Evolutionary conservation across 2,888 invertebrate species (phyloP).

Genomic region (Erebia aethiops): DNA sequence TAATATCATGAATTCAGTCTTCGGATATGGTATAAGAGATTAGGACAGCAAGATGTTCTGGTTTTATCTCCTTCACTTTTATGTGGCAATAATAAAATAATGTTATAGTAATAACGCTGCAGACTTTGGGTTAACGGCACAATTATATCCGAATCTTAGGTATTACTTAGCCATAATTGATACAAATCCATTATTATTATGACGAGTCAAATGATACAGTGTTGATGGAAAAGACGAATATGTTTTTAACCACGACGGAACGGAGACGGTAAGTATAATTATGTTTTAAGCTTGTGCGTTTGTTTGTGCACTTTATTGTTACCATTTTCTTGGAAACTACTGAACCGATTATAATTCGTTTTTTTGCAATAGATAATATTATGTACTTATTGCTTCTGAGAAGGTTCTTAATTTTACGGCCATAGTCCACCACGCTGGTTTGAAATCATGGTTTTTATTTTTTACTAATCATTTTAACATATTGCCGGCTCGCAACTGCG

Average conservation of each 20-base stretch:
- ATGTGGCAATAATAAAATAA: conserved; percentile 34
- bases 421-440: too few relatives aligned
- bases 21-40: conserved; percentile 48
- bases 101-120: conserved; percentile 32
- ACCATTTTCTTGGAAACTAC: too few relatives aligned
- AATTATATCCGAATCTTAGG: conserved; percentile 28
- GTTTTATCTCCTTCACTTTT: conserved; percentile 41
- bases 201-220: conserved; percentile 8
- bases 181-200: conserved; percentile 22
- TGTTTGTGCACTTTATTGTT: too few relatives aligned
- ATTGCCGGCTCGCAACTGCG: too few relatives aligned
- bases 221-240: background rate
- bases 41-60: conserved; percentile 54
- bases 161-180: conserved; percentile 23
- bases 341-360: too few relatives aligned
- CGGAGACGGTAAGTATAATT: too few relatives aligned
- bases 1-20: conserved; percentile 19
- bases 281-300: background rate
- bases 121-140: conserved; percentile 22
- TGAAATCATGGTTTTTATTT: too few relatives aligned
- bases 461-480: too few relatives aligned
- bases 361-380: too few relatives aligned
- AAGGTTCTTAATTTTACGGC: too few relatives aligned
- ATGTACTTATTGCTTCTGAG: too few relatives aligned
- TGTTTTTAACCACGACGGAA: too few relatives aligned